Percentiles rank a stretch among this genome's conserved stretches.
phyloP scores from a whole-genome alignment of 2,113 vertebrate genomes.

The Oncorhynchus nerka region DNA sequence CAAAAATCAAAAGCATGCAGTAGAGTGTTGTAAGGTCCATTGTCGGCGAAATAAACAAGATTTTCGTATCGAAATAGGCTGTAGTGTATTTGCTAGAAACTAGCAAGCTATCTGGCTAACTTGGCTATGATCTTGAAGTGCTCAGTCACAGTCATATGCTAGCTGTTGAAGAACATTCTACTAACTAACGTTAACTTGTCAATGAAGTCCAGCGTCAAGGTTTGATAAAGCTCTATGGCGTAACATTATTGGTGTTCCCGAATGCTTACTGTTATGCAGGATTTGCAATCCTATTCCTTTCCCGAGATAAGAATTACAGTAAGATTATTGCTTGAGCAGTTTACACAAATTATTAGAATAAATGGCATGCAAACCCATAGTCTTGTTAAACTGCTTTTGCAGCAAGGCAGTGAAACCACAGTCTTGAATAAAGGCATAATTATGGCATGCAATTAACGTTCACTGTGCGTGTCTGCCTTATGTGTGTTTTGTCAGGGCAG shows the following conservation, averaged over 20 bases:
- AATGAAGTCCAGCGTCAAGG: too few species aligned
- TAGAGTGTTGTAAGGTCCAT: neutral
- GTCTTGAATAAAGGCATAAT: neutral
- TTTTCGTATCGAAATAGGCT: neutral
- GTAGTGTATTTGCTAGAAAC: neutral
- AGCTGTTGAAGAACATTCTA: neutral
- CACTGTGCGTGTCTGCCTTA: neutral
- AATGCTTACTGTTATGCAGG: too few species aligned
- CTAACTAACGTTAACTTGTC: too few species aligned
- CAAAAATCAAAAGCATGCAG: neutral
- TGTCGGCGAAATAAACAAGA: neutral
- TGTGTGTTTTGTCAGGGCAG: conserved; percentile 73
- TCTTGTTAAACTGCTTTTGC: neutral
- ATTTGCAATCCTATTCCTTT: neutral
- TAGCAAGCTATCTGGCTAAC: too few species aligned
- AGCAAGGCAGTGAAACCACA: neutral
- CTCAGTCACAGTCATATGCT: neutral
- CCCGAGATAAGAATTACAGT: neutral
- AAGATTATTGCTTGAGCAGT: too few species aligned
- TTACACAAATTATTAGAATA: too few species aligned
- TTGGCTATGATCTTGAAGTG: too few species aligned
- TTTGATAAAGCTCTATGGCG: too few species aligned
- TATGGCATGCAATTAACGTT: neutral
- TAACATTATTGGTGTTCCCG: too few species aligned
- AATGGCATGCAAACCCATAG: neutral